These are phyloP conservation scores for Poeciliopsis gracilis DNA, from an alignment of 2,797 vertebrate genomes.

Conservation along the genomic window DNA sequence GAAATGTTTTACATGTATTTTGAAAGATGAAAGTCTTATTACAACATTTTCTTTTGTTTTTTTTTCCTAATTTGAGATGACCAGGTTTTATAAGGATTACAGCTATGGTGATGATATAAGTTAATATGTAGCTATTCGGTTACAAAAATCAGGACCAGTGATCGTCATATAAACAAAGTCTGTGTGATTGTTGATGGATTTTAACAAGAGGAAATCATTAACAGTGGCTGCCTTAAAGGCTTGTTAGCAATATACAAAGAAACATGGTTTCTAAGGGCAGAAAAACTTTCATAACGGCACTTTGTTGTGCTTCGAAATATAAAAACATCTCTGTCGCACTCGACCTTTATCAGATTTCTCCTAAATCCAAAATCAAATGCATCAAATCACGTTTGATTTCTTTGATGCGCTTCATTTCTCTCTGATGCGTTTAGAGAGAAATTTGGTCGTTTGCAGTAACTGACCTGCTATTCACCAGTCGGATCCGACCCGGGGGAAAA, in stretches of 20 bases:
- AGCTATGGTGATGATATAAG: not conserved
- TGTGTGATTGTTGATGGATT: not conserved
- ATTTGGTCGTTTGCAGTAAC: not conserved
- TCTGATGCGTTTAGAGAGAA: not conserved
- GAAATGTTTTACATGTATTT: not conserved
- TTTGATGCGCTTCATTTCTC: no score
- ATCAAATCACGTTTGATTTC: not conserved
- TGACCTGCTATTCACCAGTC: not conserved
- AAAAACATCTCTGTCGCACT: not conserved
- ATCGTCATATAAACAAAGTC: not conserved
- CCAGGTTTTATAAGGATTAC: not conserved
- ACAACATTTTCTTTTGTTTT: not conserved
- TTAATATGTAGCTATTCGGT: not conserved
- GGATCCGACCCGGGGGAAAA: no score
- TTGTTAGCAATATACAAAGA: not conserved
- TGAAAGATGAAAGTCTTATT: not conserved
- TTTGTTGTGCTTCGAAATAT: not conserved
- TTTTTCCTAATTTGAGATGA: not conserved
- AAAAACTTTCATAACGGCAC: not conserved
- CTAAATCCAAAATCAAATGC: not conserved
- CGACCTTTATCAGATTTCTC: not conserved
- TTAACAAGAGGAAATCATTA: not conserved
- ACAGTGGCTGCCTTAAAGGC: not conserved
- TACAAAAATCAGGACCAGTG: not conserved
- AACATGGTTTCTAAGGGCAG: not conserved